Base-by-base conservation (phyloP, 2,888 invertebrate species). In the Tachina lurida region DNA sequence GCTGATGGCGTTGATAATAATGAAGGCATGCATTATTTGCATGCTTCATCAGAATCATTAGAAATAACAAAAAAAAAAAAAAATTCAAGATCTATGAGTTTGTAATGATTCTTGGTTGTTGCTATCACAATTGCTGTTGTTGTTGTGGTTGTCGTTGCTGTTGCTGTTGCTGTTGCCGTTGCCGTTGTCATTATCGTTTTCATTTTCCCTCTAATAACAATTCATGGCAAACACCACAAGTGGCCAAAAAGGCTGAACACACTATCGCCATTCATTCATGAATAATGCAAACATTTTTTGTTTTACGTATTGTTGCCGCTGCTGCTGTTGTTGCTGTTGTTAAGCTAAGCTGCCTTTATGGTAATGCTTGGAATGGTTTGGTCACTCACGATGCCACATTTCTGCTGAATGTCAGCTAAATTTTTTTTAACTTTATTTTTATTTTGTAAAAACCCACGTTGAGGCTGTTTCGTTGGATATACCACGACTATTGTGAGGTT, bases 151-250 rank as follows among this genome's bases (percentile, higher is more conserved):
- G 54, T 45, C 17, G 22, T 60, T 15, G 45, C 19, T 19, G 7
- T 73, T 19, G 43, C n/a, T 15, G 54, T 17, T 13, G 15, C 31
- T 2, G 12, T 65, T 22, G 54, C 31, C 17, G 22, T 60, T 15
- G 45, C 19, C 43, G 7, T 73, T 19, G 43, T 81, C 74, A 54
- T 75, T 43, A 75, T 60, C 75, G 71, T 82, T 60, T 54, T 73
- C 68, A 62, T 77, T 67, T 60, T 71, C 62, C 75, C 58, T 56
- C 86, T 86, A 86, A 86, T 86, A 76, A 73, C 73, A 83, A 80
- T 80, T 86, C 83, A 83, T 80, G 62, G 58, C 65, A 80, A 86
- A 83, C 83, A 86, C 83, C 83, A 73, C 73, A 78, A 84, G 83
- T 84, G 83, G 83, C 83, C 77, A 73, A 78, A 83, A 74, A 84